Conservation (phyloP, 2,113 vertebrate genomes). For the Coryphaenoides rupestris region DNA sequence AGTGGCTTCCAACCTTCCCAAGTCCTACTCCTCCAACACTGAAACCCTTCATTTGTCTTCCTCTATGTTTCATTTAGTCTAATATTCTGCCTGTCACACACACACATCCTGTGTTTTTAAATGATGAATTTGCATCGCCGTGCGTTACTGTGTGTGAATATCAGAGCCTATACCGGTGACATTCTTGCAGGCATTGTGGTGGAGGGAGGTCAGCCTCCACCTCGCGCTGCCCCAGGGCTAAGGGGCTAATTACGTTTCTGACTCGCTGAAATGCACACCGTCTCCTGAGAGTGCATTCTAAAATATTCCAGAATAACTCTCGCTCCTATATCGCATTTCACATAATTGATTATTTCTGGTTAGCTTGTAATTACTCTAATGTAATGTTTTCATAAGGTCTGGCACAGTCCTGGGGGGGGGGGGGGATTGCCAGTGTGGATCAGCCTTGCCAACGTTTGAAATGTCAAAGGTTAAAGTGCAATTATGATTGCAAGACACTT, state of each 20-base stretch:
- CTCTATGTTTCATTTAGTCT: too few relatives aligned
- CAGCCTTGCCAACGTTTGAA: conserved; percentile 44
- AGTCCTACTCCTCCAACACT: too few relatives aligned
- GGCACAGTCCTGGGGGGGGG: conserved; percentile 30
- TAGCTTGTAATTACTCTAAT: conserved; percentile 64
- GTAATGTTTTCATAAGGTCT: conserved; percentile 42
- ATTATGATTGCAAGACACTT: too few relatives aligned
- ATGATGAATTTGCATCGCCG: conserved; percentile 30
- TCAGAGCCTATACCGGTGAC: conserved; percentile 41
- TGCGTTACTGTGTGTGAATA: conserved; percentile 38
- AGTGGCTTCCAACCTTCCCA: neutral
- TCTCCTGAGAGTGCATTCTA: conserved; percentile 61
- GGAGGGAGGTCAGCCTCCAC: conserved; percentile 41
- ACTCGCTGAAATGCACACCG: conserved; percentile 66
- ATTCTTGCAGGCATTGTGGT: conserved; percentile 26
- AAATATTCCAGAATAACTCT: conserved; percentile 56
- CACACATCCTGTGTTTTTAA: neutral
- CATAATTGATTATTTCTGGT: conserved; percentile 63
- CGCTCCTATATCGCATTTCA: conserved; percentile 56
- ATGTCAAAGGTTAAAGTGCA: conserved; percentile 32
- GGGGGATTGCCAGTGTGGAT: conserved; percentile 42
- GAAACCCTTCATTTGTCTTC: too few relatives aligned
- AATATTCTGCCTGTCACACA: too few relatives aligned
- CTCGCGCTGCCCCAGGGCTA: conserved; percentile 47
- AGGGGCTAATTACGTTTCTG: conserved; percentile 68